Conservation (phyloP, 2,113 vertebrate species). For the Trachemys scripta region DNA sequence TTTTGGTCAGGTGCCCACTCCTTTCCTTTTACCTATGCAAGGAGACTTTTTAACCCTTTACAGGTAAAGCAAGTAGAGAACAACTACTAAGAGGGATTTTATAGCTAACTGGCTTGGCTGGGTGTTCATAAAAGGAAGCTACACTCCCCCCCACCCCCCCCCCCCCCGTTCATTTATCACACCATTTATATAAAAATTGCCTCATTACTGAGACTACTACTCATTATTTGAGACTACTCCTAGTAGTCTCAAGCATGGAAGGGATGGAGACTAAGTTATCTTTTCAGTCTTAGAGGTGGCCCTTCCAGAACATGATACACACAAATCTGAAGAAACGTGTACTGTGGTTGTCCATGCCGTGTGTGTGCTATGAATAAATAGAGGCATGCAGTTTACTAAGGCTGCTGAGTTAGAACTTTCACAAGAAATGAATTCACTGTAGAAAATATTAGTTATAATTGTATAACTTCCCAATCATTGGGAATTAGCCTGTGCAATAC, state of each 20-base stretch:
- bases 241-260: not conserved
- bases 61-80: no score
- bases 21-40: no score
- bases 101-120: no score
- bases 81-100: no score
- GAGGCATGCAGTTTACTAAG: not conserved
- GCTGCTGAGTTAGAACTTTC: not conserved
- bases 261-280: not conserved
- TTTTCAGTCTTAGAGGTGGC: not conserved
- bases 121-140: no score
- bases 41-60: no score
- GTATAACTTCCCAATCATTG: not conserved
- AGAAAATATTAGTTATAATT: not conserved
- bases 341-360: not conserved
- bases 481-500: not conserved
- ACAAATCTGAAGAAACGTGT: not conserved
- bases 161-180: no score
- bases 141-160: fast-evolving
- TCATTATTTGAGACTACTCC: not conserved
- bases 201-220: no score
- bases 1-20: no score
- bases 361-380: not conserved
- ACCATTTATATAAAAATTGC: no score
- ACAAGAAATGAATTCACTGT: not conserved
- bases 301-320: not conserved